Conservation (phyloP, 2,888 invertebrate genomes). For the Aelia acuminata region DNA sequence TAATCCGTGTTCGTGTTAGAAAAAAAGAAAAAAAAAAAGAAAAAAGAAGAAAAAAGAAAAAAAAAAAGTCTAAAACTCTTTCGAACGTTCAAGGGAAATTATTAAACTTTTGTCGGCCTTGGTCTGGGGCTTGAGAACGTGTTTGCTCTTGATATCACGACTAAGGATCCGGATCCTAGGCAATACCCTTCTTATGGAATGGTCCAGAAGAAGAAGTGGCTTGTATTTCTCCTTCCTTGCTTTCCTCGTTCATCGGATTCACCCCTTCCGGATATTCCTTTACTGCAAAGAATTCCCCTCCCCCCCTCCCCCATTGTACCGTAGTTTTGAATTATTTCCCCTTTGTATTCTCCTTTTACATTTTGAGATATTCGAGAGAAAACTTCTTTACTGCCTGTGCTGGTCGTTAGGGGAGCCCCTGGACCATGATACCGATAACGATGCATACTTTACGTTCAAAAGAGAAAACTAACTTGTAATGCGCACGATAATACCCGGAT, state of each 20-base stretch:
- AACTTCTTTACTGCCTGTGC: not conserved
- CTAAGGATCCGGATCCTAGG: not conserved
- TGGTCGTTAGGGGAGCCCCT: not conserved
- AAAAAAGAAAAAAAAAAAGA: too few relatives aligned
- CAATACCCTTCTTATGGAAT: not conserved
- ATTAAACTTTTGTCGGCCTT: not conserved
- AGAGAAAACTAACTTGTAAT: not conserved
- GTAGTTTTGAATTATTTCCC: not conserved
- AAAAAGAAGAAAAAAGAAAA: too few relatives aligned
- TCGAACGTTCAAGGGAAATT: not conserved
- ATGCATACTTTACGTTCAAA: not conserved
- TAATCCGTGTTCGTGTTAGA: not conserved
- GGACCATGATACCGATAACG: not conserved
- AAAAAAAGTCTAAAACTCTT: not conserved
- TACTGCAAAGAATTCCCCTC: not conserved
- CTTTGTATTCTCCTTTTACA: not conserved
- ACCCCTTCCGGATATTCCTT: not conserved
- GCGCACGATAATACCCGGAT: not conserved
- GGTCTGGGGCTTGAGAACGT: not conserved
- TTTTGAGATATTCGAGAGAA: not conserved
- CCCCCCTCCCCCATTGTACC: not conserved
- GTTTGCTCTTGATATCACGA: not conserved
- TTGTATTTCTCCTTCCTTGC: not conserved
- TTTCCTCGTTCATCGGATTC: not conserved
- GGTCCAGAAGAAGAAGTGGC: not conserved